Conservation (phyloP, 2,113 vertebrate genomes). For the Bucco capensis region DNA sequence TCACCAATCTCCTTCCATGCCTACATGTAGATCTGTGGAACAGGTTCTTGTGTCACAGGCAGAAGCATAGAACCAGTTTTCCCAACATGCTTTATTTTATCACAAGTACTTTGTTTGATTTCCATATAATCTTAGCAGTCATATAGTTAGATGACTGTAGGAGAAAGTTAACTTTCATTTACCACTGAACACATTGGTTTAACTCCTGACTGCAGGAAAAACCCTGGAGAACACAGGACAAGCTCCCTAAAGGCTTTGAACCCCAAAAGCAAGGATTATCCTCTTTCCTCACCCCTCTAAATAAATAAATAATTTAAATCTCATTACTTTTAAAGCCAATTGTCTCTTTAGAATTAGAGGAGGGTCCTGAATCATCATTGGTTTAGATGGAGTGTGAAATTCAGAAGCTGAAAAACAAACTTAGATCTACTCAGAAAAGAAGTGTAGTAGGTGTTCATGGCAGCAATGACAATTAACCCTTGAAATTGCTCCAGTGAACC, state of each 20-base stretch:
- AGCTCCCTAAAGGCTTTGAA: not conserved
- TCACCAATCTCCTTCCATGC: not conserved
- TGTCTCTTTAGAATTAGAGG: not conserved
- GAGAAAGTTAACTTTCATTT: not conserved
- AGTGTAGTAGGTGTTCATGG: rapidly evolving
- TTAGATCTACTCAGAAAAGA: not conserved
- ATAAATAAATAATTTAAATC: not conserved
- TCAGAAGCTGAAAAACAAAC: not conserved
- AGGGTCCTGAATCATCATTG: not conserved
- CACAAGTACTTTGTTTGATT: not conserved
- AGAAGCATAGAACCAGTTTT: not conserved
- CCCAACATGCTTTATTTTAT: not conserved
- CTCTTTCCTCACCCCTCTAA: not conserved
- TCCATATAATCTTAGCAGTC: not conserved
- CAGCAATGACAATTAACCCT: not conserved
- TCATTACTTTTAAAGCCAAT: not conserved
- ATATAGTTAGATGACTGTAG: not conserved
- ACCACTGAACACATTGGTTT: not conserved
- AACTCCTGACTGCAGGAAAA: not conserved
- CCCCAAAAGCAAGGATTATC: not conserved
- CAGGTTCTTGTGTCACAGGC: not conserved
- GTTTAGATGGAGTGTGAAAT: not conserved
- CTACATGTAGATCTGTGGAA: not conserved
- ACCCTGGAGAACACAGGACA: not conserved
- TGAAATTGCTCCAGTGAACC: not conserved